A percentile compares a stretch with the other conserved stretches of the same genome.
Evolutionary conservation across 2,797 vertebrate genomes (phyloP).

Genomic region (Phataginus tetradactyla): DNA sequence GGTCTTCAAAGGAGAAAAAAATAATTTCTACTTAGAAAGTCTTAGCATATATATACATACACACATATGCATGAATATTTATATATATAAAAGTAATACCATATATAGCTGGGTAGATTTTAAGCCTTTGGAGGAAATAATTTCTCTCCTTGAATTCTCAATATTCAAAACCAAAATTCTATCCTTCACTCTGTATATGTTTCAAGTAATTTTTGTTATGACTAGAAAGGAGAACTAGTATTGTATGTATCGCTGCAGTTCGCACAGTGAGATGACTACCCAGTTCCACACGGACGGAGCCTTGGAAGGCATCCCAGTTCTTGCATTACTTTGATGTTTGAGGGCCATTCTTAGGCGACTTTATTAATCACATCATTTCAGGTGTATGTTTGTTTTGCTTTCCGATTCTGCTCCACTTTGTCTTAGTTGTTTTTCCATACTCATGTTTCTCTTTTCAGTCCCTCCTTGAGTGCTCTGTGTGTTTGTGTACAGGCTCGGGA

Average conservation of each 20-base stretch:
- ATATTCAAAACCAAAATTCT: conserved; percentile 67
- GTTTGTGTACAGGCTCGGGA: neutral
- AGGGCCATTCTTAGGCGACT: neutral
- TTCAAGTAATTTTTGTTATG: conserved; percentile 80
- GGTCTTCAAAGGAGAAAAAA: neutral
- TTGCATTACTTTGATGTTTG: conserved; percentile 56
- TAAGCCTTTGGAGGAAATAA: conserved; percentile 74
- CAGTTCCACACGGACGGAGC: conserved; percentile 50
- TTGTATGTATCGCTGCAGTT: conserved; percentile 76
- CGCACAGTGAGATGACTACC: conserved; percentile 62
- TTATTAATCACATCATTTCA: conserved; percentile 62
- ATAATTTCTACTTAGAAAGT: neutral
- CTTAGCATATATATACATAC: neutral
- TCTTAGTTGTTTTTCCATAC: neutral
- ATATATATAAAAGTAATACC: neutral
- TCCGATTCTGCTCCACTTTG: conserved; percentile 15
- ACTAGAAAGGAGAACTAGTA: conserved; percentile 74
- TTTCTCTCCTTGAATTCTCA: conserved; percentile 57
- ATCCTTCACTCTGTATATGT: conserved; percentile 73
- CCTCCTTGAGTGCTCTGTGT: neutral
- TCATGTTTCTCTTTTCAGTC: conserved; percentile 37
- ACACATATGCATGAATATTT: too few relatives aligned
- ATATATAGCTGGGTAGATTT: conserved; percentile 52
- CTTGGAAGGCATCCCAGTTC: conserved; percentile 42
- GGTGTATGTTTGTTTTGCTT: conserved; percentile 65